These are phyloP conservation scores for Cladorhizidae sp. DNA, from an alignment of 37 sponge, comb jelly and placozoan genomes.

Conservation along the genomic window DNA sequence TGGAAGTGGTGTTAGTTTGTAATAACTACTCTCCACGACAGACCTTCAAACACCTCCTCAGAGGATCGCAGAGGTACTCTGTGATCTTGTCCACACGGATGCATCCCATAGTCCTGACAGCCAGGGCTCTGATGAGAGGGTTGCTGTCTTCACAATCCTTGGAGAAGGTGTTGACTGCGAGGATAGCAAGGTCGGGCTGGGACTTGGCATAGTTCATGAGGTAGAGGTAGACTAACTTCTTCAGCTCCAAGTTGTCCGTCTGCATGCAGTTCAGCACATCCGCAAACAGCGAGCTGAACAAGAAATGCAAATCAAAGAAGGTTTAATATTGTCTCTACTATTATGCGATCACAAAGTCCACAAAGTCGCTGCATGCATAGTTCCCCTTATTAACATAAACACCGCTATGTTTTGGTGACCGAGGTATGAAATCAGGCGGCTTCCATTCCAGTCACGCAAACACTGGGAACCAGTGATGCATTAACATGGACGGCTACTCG, in stretches of 20 bases:
- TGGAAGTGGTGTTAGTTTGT: too few species aligned
- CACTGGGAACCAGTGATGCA: too few species aligned
- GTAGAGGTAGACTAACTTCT: slow-evolving; percentile 98
- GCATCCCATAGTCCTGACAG: slow-evolving; percentile 96
- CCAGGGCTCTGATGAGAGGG: slow-evolving; percentile 93
- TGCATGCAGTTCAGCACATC: slow-evolving; percentile 99
- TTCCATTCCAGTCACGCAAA: too few species aligned
- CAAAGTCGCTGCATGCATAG: too few species aligned
- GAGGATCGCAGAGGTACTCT: slow-evolving; percentile 95
- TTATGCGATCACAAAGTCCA: too few species aligned
- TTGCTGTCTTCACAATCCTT: slow-evolving; percentile 95
- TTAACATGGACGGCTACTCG: too few species aligned
- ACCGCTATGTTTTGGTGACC: too few species aligned
- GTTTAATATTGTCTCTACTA: too few species aligned
- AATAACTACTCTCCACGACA: too few species aligned
- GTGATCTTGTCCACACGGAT: slow-evolving; percentile 97
- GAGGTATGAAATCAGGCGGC: too few species aligned
- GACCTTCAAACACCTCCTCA: slow-evolving; percentile 94
- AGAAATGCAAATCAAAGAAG: background rate
- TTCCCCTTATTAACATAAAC: too few species aligned
- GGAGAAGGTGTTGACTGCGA: slow-evolving; percentile 99
- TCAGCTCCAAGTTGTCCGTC: slow-evolving; percentile 97
- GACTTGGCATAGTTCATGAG: slow-evolving; percentile 99
- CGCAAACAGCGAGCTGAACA: slow-evolving; percentile 86
- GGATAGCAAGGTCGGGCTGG: slow-evolving; percentile 94